phyloP scores from a whole-genome alignment of 2,113 vertebrate genomes.

The Sturnus vulgaris region DNA sequence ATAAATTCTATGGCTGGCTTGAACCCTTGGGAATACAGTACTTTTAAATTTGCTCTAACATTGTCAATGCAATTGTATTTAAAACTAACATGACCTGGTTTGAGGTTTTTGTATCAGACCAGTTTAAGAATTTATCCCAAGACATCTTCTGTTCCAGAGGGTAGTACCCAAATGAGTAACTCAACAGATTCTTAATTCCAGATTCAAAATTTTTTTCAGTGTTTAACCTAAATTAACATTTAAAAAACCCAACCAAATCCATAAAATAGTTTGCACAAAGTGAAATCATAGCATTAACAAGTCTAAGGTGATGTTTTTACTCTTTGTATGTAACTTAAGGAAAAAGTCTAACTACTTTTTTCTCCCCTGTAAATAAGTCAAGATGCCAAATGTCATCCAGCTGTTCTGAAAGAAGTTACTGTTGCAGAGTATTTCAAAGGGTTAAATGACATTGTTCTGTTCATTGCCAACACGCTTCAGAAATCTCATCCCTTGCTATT shows the following conservation, averaged over 20 bases:
- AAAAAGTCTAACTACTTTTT: neutral
- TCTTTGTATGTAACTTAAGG: neutral
- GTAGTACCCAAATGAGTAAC: neutral
- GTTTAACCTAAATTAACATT: neutral
- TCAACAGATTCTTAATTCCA: neutral
- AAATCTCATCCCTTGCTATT: neutral
- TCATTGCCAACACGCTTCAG: neutral
- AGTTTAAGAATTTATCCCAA: neutral
- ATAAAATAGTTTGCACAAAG: neutral
- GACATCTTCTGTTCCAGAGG: neutral
- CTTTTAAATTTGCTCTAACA: neutral
- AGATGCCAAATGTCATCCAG: neutral
- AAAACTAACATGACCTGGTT: neutral
- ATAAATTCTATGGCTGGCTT: neutral
- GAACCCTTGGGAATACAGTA: neutral
- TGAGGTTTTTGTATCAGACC: neutral
- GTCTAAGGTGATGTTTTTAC: neutral
- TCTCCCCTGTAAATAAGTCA: neutral
- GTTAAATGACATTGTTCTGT: conserved; percentile 16
- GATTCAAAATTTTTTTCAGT: neutral
- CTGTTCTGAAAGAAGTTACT: neutral
- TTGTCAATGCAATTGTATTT: neutral
- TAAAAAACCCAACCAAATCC: neutral
- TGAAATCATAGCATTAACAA: neutral
- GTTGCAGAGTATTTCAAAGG: neutral